Conservation (phyloP, 2,113 vertebrate species). For the Calyptomena viridis region DNA sequence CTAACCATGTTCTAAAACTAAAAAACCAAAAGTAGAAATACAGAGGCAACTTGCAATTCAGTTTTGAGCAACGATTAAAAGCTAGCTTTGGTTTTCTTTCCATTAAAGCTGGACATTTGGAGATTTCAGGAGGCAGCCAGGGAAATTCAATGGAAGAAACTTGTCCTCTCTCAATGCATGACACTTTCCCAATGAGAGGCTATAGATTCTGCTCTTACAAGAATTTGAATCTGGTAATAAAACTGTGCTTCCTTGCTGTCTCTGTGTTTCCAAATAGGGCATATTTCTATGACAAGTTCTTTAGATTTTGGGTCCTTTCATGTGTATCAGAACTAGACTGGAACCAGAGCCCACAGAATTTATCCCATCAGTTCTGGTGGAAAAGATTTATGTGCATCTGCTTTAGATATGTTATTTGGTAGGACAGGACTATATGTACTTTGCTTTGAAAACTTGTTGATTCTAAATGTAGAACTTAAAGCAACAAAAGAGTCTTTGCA, state of each 20-base stretch:
- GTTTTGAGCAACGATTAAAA: background rate
- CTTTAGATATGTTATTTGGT: background rate
- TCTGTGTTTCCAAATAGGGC: background rate
- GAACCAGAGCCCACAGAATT: background rate
- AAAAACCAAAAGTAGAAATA: background rate
- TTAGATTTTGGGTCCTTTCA: background rate
- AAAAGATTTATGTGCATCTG: background rate
- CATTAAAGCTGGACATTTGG: background rate
- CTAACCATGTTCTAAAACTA: background rate
- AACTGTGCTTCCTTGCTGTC: background rate
- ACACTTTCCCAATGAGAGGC: background rate
- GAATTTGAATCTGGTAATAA: background rate
- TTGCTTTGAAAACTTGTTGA: background rate
- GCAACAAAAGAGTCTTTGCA: background rate
- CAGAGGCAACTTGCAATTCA: background rate
- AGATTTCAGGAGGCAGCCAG: background rate
- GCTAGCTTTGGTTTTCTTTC: background rate
- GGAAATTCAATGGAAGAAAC: background rate
- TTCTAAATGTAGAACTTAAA: background rate
- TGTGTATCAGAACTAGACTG: background rate
- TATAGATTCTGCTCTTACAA: background rate
- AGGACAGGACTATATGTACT: background rate
- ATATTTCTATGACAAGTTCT: background rate
- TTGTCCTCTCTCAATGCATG: background rate
- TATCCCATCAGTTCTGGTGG: background rate